Evolutionary conservation across 2,113 vertebrate species (phyloP).

Genomic region (Xenopus tropicalis): DNA sequence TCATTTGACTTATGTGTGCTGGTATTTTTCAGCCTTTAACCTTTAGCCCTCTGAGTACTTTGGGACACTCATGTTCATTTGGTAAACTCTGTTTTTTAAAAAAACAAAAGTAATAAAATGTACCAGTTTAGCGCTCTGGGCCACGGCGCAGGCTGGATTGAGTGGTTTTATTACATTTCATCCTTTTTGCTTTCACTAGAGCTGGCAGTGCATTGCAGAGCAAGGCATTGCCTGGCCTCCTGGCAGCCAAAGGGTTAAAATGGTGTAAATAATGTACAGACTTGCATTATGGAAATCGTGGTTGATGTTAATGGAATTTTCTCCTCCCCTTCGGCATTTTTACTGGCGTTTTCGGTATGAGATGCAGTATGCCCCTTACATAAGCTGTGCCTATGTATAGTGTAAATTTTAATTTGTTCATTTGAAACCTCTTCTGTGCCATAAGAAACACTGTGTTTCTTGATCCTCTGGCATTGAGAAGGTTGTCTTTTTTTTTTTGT

Average conservation of each 20-base stretch:
- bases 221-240: slow-evolving; percentile 9
- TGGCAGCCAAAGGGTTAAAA: slow-evolving; percentile 42
- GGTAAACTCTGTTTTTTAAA: slow-evolving; percentile 61
- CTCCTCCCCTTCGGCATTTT: slow-evolving; percentile 64
- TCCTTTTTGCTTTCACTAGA: slow-evolving; percentile 45
- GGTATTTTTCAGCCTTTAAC: slow-evolving; percentile 78
- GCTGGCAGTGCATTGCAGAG: slow-evolving; percentile 9
- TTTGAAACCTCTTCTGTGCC: slow-evolving; percentile 14
- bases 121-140: slow-evolving; percentile 62
- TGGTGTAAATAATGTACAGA: slow-evolving; percentile 80
- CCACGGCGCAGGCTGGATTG: slow-evolving; percentile 70
- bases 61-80: slow-evolving; percentile 86
- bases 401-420: slow-evolving; percentile 67
- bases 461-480: slow-evolving; percentile 5
- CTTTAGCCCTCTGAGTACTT: slow-evolving; percentile 98
- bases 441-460: slow-evolving; percentile 23
- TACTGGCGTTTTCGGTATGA: slow-evolving; percentile 62
- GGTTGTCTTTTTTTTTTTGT: slow-evolving; percentile 52
- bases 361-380: slow-evolving; percentile 60
- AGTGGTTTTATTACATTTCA: slow-evolving; percentile 76
- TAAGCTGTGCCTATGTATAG: slow-evolving; percentile 68
- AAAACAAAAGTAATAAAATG: slow-evolving; percentile 57
- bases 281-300: slow-evolving; percentile 70
- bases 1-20: slow-evolving; percentile 77
- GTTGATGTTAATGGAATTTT: slow-evolving; percentile 69